Evolutionary conservation across 2,113 vertebrate species (phyloP).

Genomic region (Hyla sarda): DNA sequence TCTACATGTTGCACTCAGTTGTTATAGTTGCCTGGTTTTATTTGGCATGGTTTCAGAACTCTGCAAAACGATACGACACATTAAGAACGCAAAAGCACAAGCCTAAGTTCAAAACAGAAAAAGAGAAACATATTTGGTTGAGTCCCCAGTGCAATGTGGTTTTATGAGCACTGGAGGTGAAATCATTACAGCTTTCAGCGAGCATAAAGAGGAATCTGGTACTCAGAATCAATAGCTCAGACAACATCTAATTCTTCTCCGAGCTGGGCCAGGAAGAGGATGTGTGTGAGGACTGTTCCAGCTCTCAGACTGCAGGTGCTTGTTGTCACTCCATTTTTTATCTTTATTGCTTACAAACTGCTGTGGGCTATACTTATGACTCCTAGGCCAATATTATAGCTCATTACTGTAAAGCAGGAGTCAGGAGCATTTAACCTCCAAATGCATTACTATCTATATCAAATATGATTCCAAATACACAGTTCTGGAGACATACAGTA

Average conservation of each 20-base stretch:
- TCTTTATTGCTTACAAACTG: slow-evolving; percentile 46
- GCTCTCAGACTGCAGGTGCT: slow-evolving; percentile 45
- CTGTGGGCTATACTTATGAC: slow-evolving; percentile 5
- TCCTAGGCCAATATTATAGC: slow-evolving; percentile 22
- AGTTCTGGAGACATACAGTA: background rate
- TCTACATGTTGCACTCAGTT: background rate
- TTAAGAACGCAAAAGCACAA: slow-evolving; percentile 41
- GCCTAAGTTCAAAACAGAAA: slow-evolving; percentile 44
- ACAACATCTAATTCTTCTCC: slow-evolving; percentile 56
- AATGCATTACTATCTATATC: background rate
- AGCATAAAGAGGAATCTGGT: slow-evolving; percentile 41
- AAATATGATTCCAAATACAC: background rate
- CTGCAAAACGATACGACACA: slow-evolving; percentile 53
- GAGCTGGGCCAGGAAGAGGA: slow-evolving; percentile 51
- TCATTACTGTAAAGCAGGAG: slow-evolving; percentile 43
- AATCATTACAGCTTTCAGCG: slow-evolving; percentile 56
- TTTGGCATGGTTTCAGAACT: slow-evolving; percentile 50
- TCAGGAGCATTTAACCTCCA: slow-evolving; percentile 4
- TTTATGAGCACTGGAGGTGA: slow-evolving; percentile 56
- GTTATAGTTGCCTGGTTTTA: slow-evolving; percentile 22
- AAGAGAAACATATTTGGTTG: slow-evolving; percentile 39
- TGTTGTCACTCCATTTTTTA: slow-evolving; percentile 55
- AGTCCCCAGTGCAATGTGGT: slow-evolving; percentile 44
- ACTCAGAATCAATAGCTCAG: slow-evolving; percentile 51
- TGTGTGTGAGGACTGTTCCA: slow-evolving; percentile 44